Evolutionary conservation across 2,113 vertebrate species (phyloP).

Genomic region (Varanus salvator): DNA sequence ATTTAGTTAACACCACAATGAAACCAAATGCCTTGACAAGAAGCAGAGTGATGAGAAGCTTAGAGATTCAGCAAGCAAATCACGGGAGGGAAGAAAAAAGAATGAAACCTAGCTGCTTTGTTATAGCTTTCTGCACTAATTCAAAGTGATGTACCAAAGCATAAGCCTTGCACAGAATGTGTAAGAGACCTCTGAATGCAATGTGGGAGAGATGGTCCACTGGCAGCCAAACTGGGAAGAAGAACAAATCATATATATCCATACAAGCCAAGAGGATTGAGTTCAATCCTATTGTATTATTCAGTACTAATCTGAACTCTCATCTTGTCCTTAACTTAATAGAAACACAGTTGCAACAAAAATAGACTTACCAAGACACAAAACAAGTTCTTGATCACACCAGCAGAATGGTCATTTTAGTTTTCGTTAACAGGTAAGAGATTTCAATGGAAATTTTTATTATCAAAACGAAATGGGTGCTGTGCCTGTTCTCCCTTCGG

Average conservation of each 20-base stretch:
- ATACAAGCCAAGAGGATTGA: neutral
- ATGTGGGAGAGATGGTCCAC: neutral
- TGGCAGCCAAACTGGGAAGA: neutral
- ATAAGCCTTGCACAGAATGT: neutral
- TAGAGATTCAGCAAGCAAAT: neutral
- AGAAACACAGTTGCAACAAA: neutral
- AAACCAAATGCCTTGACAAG: neutral
- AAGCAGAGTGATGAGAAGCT: neutral
- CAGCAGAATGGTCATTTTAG: neutral
- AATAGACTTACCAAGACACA: neutral
- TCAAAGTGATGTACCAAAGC: neutral
- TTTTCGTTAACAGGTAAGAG: neutral
- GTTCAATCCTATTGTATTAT: neutral
- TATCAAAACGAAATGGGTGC: neutral
- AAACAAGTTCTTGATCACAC: neutral
- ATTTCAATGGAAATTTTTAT: neutral
- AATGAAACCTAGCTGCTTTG: neutral
- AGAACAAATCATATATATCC: neutral
- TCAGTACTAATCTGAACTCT: neutral
- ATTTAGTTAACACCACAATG: conserved; percentile 21
- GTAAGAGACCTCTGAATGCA: neutral
- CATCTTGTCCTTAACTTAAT: neutral
- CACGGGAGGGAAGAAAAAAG: neutral
- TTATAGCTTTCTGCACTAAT: neutral
- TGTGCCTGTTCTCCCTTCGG: neutral